Base-by-base conservation (phyloP, 2,113 vertebrate species). In the Halcyon malimbica region DNA sequence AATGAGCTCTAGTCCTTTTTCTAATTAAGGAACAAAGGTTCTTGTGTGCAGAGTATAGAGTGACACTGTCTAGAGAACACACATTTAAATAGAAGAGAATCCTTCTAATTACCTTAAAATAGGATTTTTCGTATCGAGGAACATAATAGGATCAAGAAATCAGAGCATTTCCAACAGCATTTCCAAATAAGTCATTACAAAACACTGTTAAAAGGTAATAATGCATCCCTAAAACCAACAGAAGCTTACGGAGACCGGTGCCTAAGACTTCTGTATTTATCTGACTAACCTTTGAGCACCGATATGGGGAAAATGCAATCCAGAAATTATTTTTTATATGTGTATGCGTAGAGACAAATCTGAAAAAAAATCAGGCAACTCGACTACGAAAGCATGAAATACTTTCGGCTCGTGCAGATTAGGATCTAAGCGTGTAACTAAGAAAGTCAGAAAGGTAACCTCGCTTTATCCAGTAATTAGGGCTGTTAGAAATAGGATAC, bases 1-100 rank as follows among this genome's bases (percentile, higher is more conserved):
- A 97, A 98, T 94, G 97, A 98, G 96, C 95, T 97, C 96, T 81
- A 91, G 96, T 95, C 94, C 93, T 95, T 97, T 97, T 96, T 95
- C 97, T 98, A 97, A 98, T 97, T 98, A 97, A 97, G 95, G 97
- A 98, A 98, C 97, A 97, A 98, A 98, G 97, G 97, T 97, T 94
- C 95, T 92, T 88, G 54, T 96, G 93, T 90, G 91, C 75, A 77
- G 83, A 94, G 91, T 96, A 95, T 73, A 97, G 96, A 96, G 96
- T 95, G 95, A 95, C 82, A 81, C 96, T 96, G 97, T 94, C 97
- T 95, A 79, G 85, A 97, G 96, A 97, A 96, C 96, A 87, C 96
- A 97, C 78, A 41, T 93, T 96, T 94, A 91, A 97, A 96, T 48
- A 90, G 76, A 91, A 65, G 67, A 90, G 81, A 97, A 96, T 89